Evolutionary conservation across 2,113 vertebrate species (phyloP).

Genomic region (Chamaetylas fuelleborni): DNA sequence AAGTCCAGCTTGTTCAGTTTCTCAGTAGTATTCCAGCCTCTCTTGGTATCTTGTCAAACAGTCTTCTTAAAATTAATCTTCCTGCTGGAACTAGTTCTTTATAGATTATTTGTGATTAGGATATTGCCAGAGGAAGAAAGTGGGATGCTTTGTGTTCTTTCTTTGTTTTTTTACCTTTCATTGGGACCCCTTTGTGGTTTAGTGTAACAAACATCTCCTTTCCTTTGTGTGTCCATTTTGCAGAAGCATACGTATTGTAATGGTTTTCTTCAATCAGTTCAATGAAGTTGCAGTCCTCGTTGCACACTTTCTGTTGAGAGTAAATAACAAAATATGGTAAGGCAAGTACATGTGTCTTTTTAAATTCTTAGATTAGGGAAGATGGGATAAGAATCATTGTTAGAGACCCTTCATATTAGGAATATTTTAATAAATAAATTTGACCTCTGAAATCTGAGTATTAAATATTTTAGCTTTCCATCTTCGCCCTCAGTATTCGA

Average conservation of each 20-base stretch:
- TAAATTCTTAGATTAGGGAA: not conserved
- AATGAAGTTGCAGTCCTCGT: conserved; percentile 95
- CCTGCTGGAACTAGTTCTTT: conserved; percentile 81
- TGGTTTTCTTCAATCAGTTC: conserved; percentile 97
- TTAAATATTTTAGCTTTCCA: not conserved
- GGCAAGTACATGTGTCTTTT: not conserved
- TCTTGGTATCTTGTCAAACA: conserved; percentile 70
- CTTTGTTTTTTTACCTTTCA: conserved; percentile 91
- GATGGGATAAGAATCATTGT: not conserved
- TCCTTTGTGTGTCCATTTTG: conserved; percentile 89
- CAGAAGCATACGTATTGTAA: conserved; percentile 94
- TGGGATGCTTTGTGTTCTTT: conserved; percentile 91
- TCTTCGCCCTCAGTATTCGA: not conserved
- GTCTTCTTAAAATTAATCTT: conserved; percentile 76
- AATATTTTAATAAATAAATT: not conserved
- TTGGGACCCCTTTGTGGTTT: conserved; percentile 87
- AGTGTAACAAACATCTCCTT: conserved; percentile 95
- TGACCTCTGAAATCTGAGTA: not conserved
- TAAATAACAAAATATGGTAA: not conserved
- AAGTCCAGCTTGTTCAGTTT: conserved; percentile 97
- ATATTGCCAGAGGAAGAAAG: conserved; percentile 91
- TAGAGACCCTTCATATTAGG: not conserved
- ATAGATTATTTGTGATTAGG: conserved; percentile 64
- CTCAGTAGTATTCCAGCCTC: conserved; percentile 86
- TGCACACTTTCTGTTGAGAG: conserved; percentile 89